Percentiles rank a stretch among this genome's conserved stretches.
These are phyloP conservation scores for Microtus oregoni DNA, from an alignment of 2,113 vertebrate species.

Conservation along the genomic window DNA sequence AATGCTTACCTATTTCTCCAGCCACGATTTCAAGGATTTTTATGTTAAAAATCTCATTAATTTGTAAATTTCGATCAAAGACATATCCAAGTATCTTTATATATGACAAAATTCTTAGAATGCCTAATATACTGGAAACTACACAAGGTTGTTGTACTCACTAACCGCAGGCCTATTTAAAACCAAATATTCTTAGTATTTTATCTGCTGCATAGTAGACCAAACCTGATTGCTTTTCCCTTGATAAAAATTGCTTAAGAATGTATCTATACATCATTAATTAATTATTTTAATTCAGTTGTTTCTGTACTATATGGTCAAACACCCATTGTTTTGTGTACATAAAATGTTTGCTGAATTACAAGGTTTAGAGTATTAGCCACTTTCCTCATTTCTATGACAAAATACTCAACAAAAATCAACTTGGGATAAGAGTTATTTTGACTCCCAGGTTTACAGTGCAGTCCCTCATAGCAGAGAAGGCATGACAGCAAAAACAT, in stretches of 20 bases:
- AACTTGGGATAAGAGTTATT: neutral
- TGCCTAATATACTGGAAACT: neutral
- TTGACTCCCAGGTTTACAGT: neutral
- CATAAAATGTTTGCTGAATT: slow-evolving; percentile 20
- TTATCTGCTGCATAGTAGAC: neutral
- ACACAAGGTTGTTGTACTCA: neutral
- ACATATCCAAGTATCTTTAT: neutral
- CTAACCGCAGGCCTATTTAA: neutral
- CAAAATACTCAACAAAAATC: neutral
- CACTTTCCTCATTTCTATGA: neutral
- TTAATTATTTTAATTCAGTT: slow-evolving; percentile 4
- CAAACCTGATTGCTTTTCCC: neutral
- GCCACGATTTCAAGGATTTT: neutral
- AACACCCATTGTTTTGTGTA: neutral
- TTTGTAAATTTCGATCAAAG: neutral
- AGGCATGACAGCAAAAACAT: neutral
- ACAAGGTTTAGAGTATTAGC: neutral
- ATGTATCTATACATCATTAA: neutral
- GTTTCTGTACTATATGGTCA: neutral
- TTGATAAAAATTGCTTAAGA: neutral
- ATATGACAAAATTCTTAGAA: neutral
- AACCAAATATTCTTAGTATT: neutral
- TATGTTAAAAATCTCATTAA: neutral
- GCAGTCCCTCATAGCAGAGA: no score
- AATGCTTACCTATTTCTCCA: neutral